Base-by-base conservation (phyloP, 2,797 vertebrate species). In the Coendou prehensilis region DNA sequence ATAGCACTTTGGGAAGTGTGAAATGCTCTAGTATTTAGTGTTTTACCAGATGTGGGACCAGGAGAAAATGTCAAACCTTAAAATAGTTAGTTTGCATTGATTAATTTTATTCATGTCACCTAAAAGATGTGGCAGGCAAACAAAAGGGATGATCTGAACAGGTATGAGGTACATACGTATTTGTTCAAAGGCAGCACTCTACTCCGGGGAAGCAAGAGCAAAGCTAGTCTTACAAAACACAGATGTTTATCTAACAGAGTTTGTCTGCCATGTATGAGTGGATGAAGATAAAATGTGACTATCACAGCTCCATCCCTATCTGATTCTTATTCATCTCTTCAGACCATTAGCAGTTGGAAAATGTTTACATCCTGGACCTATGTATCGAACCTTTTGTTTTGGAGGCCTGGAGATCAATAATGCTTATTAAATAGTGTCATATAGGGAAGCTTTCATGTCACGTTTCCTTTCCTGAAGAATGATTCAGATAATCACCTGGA, bases 91-190 rank as follows among this genome's bases (percentile, higher is more conserved):
- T 87, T 47, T 47, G 23, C 2, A 20, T 54, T 79, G 79, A 45
- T 71, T 63, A 18, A 41, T 76, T 91, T 54, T 87, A 33, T 23
- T 71, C 33, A 30, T 73, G 11, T 37, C 23, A 78, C 20, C 10
- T 45, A 63, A 45, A 86, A 50, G 11, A 71, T 50, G 6, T 47
- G 47, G 11, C 6, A 50, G 26, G 45, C 9, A 30, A 76, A 37
- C 50, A 82, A 87, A 93, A 33, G 1, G 17, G 18, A 41, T 3
- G 17, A 14, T n/a, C 22, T 61, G 61, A 79, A 23, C 9, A 13
- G 0, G 2, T 17, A n/a, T 30, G 5, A 20, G 5, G 69, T 8
- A 6, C 1, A 18, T 28, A 2, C 2, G 30, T 41, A 1, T 1
- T 18, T 75, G 23, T 13, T 52, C 26, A 59, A 17, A 50, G 14